Evolutionary conservation across 2,113 vertebrate species (phyloP).

Genomic region (Dicrurus megarhynchus): DNA sequence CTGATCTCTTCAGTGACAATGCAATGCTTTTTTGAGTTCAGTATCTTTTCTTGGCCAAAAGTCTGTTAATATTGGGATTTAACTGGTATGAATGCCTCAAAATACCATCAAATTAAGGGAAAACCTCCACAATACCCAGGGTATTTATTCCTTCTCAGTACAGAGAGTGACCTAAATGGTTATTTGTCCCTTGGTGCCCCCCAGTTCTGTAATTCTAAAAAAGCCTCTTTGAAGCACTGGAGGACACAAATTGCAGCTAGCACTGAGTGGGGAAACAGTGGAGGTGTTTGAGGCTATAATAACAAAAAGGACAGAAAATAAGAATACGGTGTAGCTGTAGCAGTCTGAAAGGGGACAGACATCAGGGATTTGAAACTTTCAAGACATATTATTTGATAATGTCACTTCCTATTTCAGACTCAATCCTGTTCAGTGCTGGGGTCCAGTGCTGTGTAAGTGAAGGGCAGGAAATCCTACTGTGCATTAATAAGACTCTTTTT

Average conservation of each 20-base stretch:
- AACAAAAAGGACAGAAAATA: neutral
- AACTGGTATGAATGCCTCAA: neutral
- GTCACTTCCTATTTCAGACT: neutral
- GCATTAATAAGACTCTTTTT: neutral
- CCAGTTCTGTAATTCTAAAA: neutral
- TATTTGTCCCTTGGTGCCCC: neutral
- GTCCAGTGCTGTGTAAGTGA: neutral
- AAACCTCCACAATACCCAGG: fast-evolving
- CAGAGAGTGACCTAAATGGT: neutral
- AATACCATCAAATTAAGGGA: neutral
- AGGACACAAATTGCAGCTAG: neutral
- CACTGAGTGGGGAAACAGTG: neutral
- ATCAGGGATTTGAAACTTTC: neutral
- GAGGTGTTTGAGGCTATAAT: neutral
- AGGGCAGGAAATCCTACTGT: neutral
- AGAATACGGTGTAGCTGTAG: neutral
- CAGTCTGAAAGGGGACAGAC: neutral
- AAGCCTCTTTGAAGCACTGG: neutral
- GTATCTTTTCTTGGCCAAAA: neutral
- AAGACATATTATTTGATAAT: neutral
- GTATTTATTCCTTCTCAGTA: neutral
- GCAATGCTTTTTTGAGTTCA: neutral
- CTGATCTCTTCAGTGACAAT: neutral
- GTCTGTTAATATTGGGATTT: neutral
- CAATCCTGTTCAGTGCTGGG: neutral